These are phyloP conservation scores for Eulimnadia texana DNA, from an alignment of 1,140 invertebrate species.

Conservation along the genomic window DNA sequence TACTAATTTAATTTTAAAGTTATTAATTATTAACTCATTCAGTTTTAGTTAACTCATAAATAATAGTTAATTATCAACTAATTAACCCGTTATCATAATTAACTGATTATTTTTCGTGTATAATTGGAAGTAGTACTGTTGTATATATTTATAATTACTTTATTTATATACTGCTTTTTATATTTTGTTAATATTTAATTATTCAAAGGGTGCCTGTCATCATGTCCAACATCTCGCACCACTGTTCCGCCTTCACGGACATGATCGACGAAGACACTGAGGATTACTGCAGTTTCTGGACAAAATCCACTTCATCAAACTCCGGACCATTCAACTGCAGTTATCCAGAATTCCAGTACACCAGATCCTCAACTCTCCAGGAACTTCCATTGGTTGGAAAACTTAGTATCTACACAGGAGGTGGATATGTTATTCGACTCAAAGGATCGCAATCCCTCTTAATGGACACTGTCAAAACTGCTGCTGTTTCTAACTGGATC, in stretches of 20 bases:
- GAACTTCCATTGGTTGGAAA: constrained; percentile 34
- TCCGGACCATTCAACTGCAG: constrained; percentile 7
- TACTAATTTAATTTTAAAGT: too few species aligned
- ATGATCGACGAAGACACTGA: constrained; percentile 23
- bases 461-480: constrained; percentile 24
- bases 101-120: too few species aligned
- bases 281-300: constrained; percentile 18
- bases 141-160: too few species aligned
- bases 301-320: background rate
- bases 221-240: constrained; percentile 18
- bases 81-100: too few species aligned
- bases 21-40: too few species aligned
- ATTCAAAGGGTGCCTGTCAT: constrained; percentile 20
- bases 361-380: constrained; percentile 25
- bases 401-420: constrained; percentile 35
- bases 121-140: too few species aligned
- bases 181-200: too few species aligned
- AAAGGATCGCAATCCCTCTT: constrained; percentile 29
- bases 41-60: too few species aligned
- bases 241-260: constrained; percentile 21
- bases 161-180: too few species aligned
- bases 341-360: constrained; percentile 1
- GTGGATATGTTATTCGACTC: constrained; percentile 38
- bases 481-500: constrained; percentile 35
- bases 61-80: too few species aligned